Percentiles rank a stretch among this genome's conserved stretches.
These are phyloP conservation scores for Limonius californicus DNA, from an alignment of 1,140 invertebrate genomes.

Conservation along the genomic window DNA sequence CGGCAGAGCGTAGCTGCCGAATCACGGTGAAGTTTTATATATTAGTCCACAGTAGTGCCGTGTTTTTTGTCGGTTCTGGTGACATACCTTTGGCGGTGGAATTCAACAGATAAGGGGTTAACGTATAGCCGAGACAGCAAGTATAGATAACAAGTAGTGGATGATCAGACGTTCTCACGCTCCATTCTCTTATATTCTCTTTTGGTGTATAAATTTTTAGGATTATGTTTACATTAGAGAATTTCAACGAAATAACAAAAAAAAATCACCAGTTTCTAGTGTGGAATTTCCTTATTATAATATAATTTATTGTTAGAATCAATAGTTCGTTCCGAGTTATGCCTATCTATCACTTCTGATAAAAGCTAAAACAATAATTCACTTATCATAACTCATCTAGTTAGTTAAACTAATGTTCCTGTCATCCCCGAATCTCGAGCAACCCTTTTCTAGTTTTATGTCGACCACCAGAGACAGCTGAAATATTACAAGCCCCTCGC, in stretches of 20 bases:
- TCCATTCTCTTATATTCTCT: conserved; percentile 33
- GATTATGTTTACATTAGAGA: too few species aligned
- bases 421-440: conserved; percentile 33
- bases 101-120: conserved; percentile 43
- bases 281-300: too few species aligned
- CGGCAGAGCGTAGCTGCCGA: not conserved
- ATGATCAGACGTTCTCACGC: conserved; percentile 41
- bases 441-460: conserved; percentile 31
- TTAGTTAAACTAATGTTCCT: conserved; percentile 26
- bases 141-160: conserved; percentile 35
- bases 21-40: conserved; percentile 3
- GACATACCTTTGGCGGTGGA: conserved; percentile 42
- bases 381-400: not conserved
- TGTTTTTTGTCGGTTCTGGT: conserved; percentile 41
- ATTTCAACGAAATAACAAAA: too few species aligned
- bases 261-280: not conserved
- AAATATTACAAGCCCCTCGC: conserved; percentile 26
- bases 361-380: too few species aligned
- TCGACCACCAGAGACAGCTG: conserved; percentile 29
- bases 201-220: not conserved
- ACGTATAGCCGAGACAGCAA: conserved; percentile 39
- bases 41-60: conserved; percentile 40
- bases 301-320: too few species aligned
- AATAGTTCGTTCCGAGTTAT: too few species aligned
- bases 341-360: too few species aligned